A percentile compares a stretch with the other conserved stretches of the same genome.
Conservation (phyloP, 2,797 vertebrate genomes). For the Pseudochirops cupreus region DNA sequence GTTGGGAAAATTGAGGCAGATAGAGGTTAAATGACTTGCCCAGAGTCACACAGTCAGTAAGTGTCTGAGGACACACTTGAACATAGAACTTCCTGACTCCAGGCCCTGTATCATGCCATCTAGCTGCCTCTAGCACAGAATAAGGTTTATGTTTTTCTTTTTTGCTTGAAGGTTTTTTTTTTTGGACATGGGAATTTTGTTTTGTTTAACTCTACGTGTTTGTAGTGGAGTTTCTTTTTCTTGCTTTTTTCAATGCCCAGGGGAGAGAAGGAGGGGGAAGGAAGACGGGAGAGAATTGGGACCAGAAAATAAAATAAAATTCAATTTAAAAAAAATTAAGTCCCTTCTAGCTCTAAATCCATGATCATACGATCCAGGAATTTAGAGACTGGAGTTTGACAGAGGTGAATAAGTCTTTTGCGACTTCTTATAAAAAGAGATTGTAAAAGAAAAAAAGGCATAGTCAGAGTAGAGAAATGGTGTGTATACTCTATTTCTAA, state of each 20-base stretch:
- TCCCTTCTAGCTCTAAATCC: neutral
- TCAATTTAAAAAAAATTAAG: neutral
- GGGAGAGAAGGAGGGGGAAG: neutral
- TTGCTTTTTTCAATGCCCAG: neutral
- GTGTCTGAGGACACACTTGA: neutral
- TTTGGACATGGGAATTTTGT: neutral
- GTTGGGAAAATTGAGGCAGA: neutral
- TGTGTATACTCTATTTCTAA: neutral
- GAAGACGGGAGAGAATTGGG: neutral
- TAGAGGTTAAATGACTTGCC: neutral
- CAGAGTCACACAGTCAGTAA: neutral
- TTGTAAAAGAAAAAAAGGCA: neutral
- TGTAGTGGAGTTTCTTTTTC: neutral
- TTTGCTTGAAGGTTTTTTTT: neutral
- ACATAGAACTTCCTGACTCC: neutral
- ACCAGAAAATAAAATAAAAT: neutral
- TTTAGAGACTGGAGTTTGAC: neutral
- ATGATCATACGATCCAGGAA: neutral
- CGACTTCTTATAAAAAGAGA: neutral
- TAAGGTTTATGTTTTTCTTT: neutral
- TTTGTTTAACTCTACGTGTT: neutral
- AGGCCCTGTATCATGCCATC: neutral
- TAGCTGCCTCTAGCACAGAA: neutral
- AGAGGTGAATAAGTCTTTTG: neutral
- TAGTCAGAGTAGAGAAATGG: neutral